Base-by-base conservation (phyloP, 2,113 vertebrate genomes). In the Prinia subflava region DNA sequence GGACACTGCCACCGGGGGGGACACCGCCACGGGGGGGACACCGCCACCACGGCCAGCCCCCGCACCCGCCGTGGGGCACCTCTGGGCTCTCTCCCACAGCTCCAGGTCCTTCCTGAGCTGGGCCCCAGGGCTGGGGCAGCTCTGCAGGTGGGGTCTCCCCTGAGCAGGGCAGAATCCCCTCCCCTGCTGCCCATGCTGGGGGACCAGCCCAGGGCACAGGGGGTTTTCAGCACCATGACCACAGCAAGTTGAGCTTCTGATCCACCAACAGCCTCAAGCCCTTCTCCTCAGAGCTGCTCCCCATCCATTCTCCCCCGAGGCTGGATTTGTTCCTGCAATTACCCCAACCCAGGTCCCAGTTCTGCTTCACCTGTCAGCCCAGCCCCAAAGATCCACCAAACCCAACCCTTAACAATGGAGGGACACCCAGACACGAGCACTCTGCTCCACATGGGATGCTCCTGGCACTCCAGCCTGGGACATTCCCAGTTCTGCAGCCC, bases 391-490 rank as follows among this genome's bases (percentile, higher is more conserved):
- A 13, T 8, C 9, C 1, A 15, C 39, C 46, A 65, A 41, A 46
- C 4, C 9, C 1, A 1, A 23, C 41, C 7, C 60, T 46, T 3
- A 6, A 6, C 5, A n/a, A 4, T 0, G 11, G 42, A 41, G 56
- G 63, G 42, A 35, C 25, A 7, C 19, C 42, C 16, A 5, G 49
- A 13, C 46, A 12, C 2, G 0, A 35, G 50, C 67, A 23, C 46
- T 53, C 42, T 1, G 10, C 13, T 50, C 30, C 15, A 10, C 1
- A 5, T 0, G 8, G 2, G 31, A 22, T 6, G 47, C 20, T 37
- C 52, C 84, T 6, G 16, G n/a, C 25, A 23, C 4, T 9, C 19
- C 52, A 22, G 50, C n/a, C 53, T 2, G 31, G 20, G 15, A n/a
- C 31, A 21, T 20, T 12, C 31, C 44, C 79, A 17, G 67, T 39